These are phyloP conservation scores for Emys orbicularis DNA, from an alignment of 2,797 vertebrate species.

Conservation along the genomic window DNA sequence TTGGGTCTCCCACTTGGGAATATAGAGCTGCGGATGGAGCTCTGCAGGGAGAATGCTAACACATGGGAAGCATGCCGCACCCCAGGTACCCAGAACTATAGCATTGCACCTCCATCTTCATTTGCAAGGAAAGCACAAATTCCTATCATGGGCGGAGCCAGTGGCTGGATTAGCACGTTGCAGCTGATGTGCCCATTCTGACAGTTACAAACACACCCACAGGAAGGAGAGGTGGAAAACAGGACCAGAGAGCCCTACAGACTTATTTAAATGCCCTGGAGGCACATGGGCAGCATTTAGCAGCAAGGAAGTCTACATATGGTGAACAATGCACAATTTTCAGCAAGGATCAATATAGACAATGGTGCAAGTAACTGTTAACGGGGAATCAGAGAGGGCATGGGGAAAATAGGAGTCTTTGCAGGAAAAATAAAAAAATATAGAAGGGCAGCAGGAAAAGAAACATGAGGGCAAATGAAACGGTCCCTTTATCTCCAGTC, in stretches of 20 bases:
- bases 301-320: conserved; percentile 54
- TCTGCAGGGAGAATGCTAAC: neutral
- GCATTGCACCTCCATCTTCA: neutral
- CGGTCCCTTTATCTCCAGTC: neutral
- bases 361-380: conserved; percentile 51
- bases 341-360: conserved; percentile 60
- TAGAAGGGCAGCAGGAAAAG: neutral
- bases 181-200: neutral
- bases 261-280: conserved; percentile 67
- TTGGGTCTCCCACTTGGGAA: neutral
- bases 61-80: neutral
- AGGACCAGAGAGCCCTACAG: conserved; percentile 57
- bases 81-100: neutral
- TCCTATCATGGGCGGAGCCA: fast-evolving
- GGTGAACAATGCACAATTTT: conserved; percentile 44
- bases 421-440: conserved; percentile 28
- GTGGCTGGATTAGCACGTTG: fast-evolving
- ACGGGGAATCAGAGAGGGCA: conserved; percentile 48
- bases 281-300: conserved; percentile 71
- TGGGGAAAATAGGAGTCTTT: neutral
- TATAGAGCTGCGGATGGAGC: neutral
- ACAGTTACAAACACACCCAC: neutral
- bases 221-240: conserved; percentile 42
- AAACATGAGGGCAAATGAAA: conserved; percentile 21
- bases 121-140: neutral